These are phyloP conservation scores for Myotis yumanensis DNA, from an alignment of 2,113 vertebrate genomes.

Conservation along the genomic window DNA sequence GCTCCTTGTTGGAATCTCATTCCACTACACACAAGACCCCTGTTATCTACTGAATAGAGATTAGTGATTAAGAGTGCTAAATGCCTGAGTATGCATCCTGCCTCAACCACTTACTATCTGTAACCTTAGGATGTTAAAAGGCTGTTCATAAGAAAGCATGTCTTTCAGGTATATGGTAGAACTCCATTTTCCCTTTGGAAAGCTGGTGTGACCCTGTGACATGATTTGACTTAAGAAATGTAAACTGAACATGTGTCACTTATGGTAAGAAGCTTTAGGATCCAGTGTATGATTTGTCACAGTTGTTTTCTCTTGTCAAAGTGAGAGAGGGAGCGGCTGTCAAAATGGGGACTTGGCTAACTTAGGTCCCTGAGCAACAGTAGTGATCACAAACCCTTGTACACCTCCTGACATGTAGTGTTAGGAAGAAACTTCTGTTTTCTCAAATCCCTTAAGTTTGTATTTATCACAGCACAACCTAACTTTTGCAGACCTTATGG, in stretches of 20 bases:
- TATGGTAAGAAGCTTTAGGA: not conserved
- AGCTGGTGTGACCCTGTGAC: not conserved
- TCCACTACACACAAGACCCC: not conserved
- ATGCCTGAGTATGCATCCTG: not conserved
- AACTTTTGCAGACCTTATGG: not conserved
- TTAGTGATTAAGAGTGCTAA: not conserved
- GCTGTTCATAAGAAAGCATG: not conserved
- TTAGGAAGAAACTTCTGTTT: not conserved
- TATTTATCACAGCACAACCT: not conserved
- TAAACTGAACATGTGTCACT: not conserved
- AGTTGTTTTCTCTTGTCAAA: not conserved
- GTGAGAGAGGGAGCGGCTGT: accelerated
- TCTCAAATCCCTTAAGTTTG: not conserved
- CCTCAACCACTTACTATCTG: not conserved
- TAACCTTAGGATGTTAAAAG: not conserved
- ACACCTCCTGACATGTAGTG: not conserved
- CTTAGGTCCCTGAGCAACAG: not conserved
- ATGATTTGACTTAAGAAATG: not conserved
- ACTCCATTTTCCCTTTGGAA: not conserved
- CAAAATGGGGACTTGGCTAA: not conserved
- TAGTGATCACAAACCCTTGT: not conserved
- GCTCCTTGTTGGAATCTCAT: not conserved
- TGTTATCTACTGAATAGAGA: not conserved
- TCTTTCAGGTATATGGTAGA: not conserved
- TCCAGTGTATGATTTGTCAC: not conserved